Conservation (phyloP, 2,888 invertebrate genomes). For the Arctia plantaginis region DNA sequence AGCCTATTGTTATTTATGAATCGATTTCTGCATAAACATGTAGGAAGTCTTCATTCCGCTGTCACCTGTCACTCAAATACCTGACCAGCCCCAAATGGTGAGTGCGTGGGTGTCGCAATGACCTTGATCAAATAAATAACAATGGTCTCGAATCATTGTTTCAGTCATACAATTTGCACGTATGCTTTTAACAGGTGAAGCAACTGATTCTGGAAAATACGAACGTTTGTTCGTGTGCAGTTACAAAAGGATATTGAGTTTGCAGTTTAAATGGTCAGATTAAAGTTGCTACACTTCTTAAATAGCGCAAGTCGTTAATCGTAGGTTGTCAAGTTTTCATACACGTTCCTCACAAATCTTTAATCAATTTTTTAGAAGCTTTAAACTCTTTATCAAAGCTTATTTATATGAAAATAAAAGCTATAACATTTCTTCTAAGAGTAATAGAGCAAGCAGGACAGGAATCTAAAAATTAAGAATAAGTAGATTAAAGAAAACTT, state of each 20-base stretch:
- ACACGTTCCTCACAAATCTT: too few species aligned
- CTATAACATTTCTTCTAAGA: too few species aligned
- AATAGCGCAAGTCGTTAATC: not conserved
- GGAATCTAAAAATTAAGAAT: not conserved
- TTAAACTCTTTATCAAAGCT: too few species aligned
- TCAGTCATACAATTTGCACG: slow-evolving; percentile 50
- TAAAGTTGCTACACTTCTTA: not conserved
- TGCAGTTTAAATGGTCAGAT: not conserved
- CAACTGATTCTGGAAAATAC: slow-evolving; percentile 9
- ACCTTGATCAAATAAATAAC: slow-evolving; percentile 69
- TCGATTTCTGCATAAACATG: not conserved
- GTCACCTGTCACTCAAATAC: slow-evolving; percentile 43
- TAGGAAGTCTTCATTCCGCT: slow-evolving; percentile 41
- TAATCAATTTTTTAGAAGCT: too few species aligned
- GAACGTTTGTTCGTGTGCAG: not conserved
- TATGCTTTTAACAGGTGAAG: slow-evolving; percentile 14
- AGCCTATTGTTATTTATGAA: not conserved
- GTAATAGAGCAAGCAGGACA: not conserved
- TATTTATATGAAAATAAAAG: too few species aligned
- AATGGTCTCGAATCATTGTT: slow-evolving; percentile 74
- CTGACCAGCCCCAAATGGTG: slow-evolving; percentile 41
- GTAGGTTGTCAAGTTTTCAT: not conserved
- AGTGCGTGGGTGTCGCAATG: slow-evolving; percentile 62
- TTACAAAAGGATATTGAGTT: slow-evolving; percentile 4
- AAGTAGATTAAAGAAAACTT: not conserved